Base-by-base conservation (phyloP, 2,888 invertebrate species). In the Apoda limacodes region DNA sequence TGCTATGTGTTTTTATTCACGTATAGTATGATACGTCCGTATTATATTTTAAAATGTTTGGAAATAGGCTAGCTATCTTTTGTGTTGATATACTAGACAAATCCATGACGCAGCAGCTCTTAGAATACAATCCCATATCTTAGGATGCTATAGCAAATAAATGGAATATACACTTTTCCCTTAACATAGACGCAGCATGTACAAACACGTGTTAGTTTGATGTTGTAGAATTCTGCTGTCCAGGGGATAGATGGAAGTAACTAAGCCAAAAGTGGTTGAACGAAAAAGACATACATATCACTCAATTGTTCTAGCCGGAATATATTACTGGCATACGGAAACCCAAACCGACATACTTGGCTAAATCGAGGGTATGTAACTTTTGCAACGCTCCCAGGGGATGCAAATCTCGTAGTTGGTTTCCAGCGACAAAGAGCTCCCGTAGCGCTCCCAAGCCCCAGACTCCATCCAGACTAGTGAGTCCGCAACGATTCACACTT, bases 391-490 rank as follows among this genome's bases (percentile, higher is more conserved):
- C 85, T 1, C 85, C 81, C 34, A 88, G 69, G 0, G 87, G 84
- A 22, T 85, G 83, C 24, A 88, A 62, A 35, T 88, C 85, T 30
- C 74, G 80, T 6, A 90, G 76, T 30, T 72, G 71, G 55, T 90
- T 90, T 25, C 83, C 82, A 23, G 84, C 74, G 0, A 88, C 88
- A 42, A 85, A 71, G 7, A 90, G 63, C 32, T 86, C 86, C 25
- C 83, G 76, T 10, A 90, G 53, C 13, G 76, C 76, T 3, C 84
- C 80, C 34, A 89, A 55, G 0, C 87, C 87, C 68, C 85, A 85
- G 4, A 88, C 83, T 5, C 88, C 89, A 47, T 90, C 89, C 39
- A 90, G 68, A 39, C 83, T 84, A 11, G 74, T 82, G 29, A 90
- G 56, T 0, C 86, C 84, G 50, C 89, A 90, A 23, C 85, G 82